Conservation (phyloP, 2,888 invertebrate genomes). For the Timema podura region DNA sequence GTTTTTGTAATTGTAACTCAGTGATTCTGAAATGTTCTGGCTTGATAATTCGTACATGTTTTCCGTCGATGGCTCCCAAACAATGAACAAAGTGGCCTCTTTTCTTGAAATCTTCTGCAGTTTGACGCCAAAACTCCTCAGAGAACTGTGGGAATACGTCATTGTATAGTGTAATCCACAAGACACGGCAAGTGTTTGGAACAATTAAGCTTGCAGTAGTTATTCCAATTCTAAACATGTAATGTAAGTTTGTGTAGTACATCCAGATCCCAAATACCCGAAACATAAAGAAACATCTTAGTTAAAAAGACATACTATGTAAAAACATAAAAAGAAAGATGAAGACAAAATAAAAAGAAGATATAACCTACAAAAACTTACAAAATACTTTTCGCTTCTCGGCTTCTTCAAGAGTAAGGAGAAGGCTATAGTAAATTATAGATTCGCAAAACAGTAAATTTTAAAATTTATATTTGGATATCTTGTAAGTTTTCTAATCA, state of each 20-base stretch:
- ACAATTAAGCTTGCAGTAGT: slow-evolving; percentile 6
- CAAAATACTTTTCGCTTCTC: no score
- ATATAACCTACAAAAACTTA: no score
- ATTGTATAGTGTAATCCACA: neutral
- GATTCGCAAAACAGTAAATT: no score
- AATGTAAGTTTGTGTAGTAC: neutral
- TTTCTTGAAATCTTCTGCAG: slow-evolving; percentile 4
- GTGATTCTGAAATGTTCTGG: slow-evolving; percentile 11
- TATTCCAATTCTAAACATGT: slow-evolving; percentile 9
- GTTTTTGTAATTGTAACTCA: neutral
- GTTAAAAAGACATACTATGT: no score
- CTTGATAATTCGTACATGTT: neutral
- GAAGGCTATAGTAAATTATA: no score
- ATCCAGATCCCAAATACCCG: no score
- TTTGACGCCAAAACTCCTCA: slow-evolving; percentile 12
- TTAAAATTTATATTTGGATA: no score
- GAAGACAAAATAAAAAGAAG: no score
- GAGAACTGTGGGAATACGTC: neutral
- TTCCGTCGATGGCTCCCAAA: slow-evolving; percentile 5
- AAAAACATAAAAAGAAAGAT: no score
- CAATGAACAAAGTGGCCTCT: neutral
- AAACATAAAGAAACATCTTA: no score
- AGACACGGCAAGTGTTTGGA: slow-evolving; percentile 8
- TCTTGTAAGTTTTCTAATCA: no score
- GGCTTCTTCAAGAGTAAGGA: no score